Base-by-base conservation (phyloP, 2,797 vertebrate genomes). In the Rhabdophis nuchalis region DNA sequence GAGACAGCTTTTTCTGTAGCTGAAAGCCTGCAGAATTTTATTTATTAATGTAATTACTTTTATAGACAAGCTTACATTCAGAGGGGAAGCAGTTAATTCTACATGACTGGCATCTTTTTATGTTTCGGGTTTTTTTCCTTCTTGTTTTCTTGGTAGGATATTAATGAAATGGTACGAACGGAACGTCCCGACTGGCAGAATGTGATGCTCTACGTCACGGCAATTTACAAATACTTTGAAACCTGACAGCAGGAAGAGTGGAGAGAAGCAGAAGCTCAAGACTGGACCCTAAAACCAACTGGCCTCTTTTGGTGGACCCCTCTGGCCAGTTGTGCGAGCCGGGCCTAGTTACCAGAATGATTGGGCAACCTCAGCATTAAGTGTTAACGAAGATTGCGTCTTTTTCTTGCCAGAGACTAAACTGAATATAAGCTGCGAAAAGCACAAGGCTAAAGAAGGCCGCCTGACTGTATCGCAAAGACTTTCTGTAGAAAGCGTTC, bases 151-250 rank as follows among this genome's bases (percentile, higher is more conserved):
- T 95, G 95, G n/a, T 97, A 99, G 99, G 99, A 99, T 96, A 98
- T 99, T 94, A 99, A 98, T 86, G 99, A 99, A 94, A 99, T 99
- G 99, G 99, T 98, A 93, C 98, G 98, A 95, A 99, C 98, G 0
- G 99, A 99, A 96, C 97, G 99, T 68, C 99, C 99, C 0, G 99
- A 99, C 96, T 99, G 99, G 99, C 99, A 99, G 92, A 99, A 97
- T 18, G 98, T 99, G 96, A 99, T 99, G 99, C 98, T 98, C n/a
- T 99, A 99, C 0, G 99, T 99, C 96, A 99, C 99, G 0, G 98
- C 99, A 13, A 99, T 99, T 97, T 99, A 99, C 98, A 99, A 99
- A 96, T 99, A 99, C 98, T 99, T 99, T 96, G 99, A 99, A 97
- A 99, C 99, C 97, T 99, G 98, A 99, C 92, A 72, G 85, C 87